phyloP scores from a whole-genome alignment of 2,797 vertebrate species.

The Enteromius argenteus region DNA sequence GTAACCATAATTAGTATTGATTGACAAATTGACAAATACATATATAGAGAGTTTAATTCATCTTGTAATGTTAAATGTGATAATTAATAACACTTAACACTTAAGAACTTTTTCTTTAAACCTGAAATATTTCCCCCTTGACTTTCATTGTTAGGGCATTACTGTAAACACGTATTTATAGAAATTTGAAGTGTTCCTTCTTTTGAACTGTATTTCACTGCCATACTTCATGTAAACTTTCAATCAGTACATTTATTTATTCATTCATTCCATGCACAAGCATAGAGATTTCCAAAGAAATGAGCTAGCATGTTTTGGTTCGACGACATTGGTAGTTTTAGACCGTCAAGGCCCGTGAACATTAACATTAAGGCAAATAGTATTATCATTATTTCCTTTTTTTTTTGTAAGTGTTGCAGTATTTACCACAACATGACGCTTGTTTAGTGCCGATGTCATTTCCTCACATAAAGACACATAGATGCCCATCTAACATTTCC shows the following conservation, averaged over 20 bases:
- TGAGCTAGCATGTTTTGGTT: neutral
- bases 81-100: neutral
- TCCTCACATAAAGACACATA: neutral
- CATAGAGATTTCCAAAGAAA: conserved; percentile 34
- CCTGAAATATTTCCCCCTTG: neutral
- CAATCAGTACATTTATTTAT: neutral
- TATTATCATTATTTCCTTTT: conserved; percentile 1
- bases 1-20: no score
- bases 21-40: neutral
- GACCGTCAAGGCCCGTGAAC: neutral
- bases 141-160: neutral
- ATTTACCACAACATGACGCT: neutral
- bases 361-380: conserved; percentile 6
- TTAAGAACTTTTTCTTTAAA: neutral
- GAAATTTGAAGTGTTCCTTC: neutral
- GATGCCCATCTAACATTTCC: neutral
- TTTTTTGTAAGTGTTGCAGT: neutral
- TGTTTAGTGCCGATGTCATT: neutral
- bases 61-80: neutral
- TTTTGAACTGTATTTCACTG: neutral
- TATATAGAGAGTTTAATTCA: neutral
- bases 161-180: neutral
- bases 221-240: neutral
- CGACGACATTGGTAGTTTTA: neutral
- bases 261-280: neutral